These are phyloP conservation scores for Lophochroa leadbeateri DNA, from an alignment of 2,113 vertebrate genomes.

Conservation along the genomic window DNA sequence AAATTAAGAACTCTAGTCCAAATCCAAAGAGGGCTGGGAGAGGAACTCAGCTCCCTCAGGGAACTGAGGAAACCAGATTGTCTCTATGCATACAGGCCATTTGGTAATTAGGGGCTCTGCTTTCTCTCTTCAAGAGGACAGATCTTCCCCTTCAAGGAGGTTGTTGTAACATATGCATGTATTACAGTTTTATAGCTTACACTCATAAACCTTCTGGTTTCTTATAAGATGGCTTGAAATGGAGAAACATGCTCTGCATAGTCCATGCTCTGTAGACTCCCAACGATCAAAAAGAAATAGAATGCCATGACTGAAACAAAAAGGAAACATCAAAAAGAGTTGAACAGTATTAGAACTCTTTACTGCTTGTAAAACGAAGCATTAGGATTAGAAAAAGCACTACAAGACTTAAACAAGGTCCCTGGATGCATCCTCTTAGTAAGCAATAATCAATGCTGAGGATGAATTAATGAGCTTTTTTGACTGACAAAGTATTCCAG, in stretches of 20 bases:
- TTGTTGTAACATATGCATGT: neutral
- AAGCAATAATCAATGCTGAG: neutral
- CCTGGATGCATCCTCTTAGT: neutral
- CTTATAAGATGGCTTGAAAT: slow-evolving; percentile 47
- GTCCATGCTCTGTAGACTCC: slow-evolving; percentile 40
- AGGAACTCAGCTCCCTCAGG: neutral
- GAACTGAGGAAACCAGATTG: slow-evolving; percentile 18
- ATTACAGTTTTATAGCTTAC: slow-evolving; percentile 12
- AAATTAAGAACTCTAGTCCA: neutral
- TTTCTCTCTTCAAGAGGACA: neutral
- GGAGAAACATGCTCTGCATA: slow-evolving; percentile 44
- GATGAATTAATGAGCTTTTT: neutral
- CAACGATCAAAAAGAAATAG: slow-evolving; percentile 51
- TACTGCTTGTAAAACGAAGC: slow-evolving; percentile 4
- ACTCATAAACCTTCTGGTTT: slow-evolving; percentile 19
- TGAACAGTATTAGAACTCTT: neutral
- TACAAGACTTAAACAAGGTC: neutral
- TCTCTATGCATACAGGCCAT: neutral
- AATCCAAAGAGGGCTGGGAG: neutral
- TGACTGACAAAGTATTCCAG: neutral
- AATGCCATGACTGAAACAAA: slow-evolving; percentile 45
- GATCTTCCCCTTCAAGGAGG: neutral
- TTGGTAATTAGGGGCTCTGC: neutral
- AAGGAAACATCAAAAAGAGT: neutral
- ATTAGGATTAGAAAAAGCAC: neutral